Conservation (phyloP, 2,797 vertebrate species). For the Danio tinwini region DNA sequence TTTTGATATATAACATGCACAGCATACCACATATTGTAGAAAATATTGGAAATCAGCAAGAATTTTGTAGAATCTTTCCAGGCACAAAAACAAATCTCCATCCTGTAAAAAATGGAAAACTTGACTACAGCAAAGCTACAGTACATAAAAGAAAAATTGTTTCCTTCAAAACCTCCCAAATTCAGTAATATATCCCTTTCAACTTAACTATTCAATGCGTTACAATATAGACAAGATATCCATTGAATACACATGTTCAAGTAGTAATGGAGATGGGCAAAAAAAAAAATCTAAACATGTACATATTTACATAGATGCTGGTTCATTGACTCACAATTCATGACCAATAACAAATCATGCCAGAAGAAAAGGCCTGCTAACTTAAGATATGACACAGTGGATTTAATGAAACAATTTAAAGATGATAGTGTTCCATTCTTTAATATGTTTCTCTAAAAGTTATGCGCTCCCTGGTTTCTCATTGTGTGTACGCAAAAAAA, state of each 20-base stretch:
- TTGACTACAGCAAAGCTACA: constrained; percentile 49
- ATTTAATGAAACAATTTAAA: constrained; percentile 62
- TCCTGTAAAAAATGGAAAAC: constrained; percentile 35
- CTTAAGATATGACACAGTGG: constrained; percentile 53
- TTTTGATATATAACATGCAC: constrained; percentile 54
- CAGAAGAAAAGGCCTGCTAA: constrained; percentile 48
- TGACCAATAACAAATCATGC: constrained; percentile 62
- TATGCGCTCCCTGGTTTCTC: constrained; percentile 52
- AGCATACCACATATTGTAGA: constrained; percentile 38
- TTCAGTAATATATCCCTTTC: constrained; percentile 70
- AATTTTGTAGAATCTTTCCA: constrained; percentile 37
- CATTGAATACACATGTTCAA: constrained; percentile 79
- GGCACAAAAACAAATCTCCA: constrained; percentile 43
- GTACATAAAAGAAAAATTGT: constrained; percentile 38
- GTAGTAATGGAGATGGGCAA: constrained; percentile 80
- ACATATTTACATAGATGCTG: constrained; percentile 81
- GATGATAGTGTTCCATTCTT: constrained; percentile 56
- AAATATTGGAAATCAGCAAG: constrained; percentile 41
- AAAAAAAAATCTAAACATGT: constrained; percentile 72
- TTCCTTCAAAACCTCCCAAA: constrained; percentile 54
- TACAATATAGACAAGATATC: constrained; percentile 65
- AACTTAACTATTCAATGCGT: constrained; percentile 68
- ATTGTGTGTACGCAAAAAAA: constrained; percentile 60
- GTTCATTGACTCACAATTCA: constrained; percentile 69
- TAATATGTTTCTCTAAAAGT: constrained; percentile 56